Percentiles rank a stretch among this genome's conserved stretches.
phyloP scores from a whole-genome alignment of 2,888 invertebrate genomes.

The Drosophila paracracens region DNA sequence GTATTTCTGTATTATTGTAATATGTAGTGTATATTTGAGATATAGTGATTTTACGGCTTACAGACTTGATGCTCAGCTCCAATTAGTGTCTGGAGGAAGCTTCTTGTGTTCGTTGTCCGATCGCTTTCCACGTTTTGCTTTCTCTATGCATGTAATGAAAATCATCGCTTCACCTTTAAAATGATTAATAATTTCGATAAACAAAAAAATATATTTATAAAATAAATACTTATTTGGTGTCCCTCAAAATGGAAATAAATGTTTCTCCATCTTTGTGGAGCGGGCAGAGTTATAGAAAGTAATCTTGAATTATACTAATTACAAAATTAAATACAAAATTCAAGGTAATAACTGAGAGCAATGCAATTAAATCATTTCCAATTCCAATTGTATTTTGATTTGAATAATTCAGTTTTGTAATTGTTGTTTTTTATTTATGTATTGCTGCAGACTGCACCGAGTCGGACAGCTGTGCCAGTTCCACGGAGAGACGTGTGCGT shows the following conservation, averaged over 20 bases:
- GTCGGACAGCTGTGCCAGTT: conserved; percentile 92
- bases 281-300: conserved; percentile 3
- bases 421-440: too few relatives aligned
- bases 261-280: not conserved
- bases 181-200: not conserved
- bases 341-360: not conserved
- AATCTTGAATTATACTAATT: not conserved
- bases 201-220: not conserved
- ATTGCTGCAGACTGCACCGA: conserved; percentile 89
- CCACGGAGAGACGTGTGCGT: conserved; percentile 86
- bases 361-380: not conserved
- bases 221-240: not conserved
- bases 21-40: not conserved
- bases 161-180: not conserved
- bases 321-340: not conserved
- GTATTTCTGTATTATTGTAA: not conserved
- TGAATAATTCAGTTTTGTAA: not conserved
- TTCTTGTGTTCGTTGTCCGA: not conserved
- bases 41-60: not conserved
- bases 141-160: not conserved
- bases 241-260: not conserved
- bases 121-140: not conserved
- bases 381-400: not conserved
- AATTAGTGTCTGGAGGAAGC: not conserved
- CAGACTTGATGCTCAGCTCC: not conserved